These are phyloP conservation scores for Ranitomeya imitator DNA, from an alignment of 2,113 vertebrate species.

Conservation along the genomic window DNA sequence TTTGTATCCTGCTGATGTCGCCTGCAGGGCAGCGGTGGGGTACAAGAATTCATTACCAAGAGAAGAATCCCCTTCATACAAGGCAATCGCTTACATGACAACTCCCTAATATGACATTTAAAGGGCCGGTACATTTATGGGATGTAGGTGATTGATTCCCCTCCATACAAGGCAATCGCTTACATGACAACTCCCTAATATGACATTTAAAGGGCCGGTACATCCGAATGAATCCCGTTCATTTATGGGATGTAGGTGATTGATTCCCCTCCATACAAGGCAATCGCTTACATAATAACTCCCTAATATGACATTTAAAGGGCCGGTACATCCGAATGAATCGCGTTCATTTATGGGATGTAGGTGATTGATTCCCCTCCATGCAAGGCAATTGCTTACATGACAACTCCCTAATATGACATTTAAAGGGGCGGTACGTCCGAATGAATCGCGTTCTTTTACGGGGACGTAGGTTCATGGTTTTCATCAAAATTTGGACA, in stretches of 20 bases:
- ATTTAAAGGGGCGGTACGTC: neutral
- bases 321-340: neutral
- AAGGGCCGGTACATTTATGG: neutral
- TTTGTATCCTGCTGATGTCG: neutral
- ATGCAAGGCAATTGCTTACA: neutral
- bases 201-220: neutral
- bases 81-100: neutral
- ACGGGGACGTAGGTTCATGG: neutral
- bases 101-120: neutral
- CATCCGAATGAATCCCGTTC: neutral
- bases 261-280: neutral
- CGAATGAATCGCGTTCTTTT: neutral
- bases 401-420: neutral
- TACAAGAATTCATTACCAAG: neutral
- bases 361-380: neutral
- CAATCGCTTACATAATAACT: neutral
- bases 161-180: neutral
- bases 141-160: neutral
- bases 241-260: neutral
- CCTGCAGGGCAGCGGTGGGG: neutral
- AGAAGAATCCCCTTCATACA: neutral
- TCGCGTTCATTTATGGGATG: neutral
- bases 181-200: neutral
- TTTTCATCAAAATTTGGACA: conserved; percentile 14
- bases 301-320: neutral